These are phyloP conservation scores for Nysson spinosus DNA, from an alignment of 2,888 invertebrate species.

Conservation along the genomic window DNA sequence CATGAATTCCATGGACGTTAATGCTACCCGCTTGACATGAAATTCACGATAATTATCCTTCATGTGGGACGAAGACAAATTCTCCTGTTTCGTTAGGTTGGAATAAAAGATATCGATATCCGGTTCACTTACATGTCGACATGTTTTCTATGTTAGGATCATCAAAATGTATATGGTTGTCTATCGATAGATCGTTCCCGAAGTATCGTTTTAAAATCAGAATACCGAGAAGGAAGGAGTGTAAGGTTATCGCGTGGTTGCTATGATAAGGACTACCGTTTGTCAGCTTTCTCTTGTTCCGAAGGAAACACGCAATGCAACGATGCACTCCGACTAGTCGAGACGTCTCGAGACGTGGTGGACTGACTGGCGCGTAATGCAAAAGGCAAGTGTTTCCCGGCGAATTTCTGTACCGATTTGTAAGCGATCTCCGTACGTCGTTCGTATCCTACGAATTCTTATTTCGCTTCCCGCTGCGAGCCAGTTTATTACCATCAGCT, in stretches of 20 bases:
- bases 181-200: constrained; percentile 17
- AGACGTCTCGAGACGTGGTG: not conserved
- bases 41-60: constrained; percentile 62
- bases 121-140: constrained; percentile 58
- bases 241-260: constrained; percentile 37
- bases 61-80: constrained; percentile 60
- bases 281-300: constrained; percentile 38
- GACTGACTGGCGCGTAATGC: constrained; percentile 3
- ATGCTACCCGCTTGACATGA: no score
- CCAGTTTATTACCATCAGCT: constrained; percentile 22
- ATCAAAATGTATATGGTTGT: constrained; percentile 6
- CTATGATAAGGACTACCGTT: constrained; percentile 44
- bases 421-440: no score
- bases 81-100: constrained; percentile 46
- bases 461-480: not conserved
- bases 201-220: constrained; percentile 5
- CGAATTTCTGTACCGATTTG: not conserved
- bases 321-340: constrained; percentile 10
- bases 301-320: constrained; percentile 30
- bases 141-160: constrained; percentile 18
- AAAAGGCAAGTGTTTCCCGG: not conserved
- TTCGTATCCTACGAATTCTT: not conserved
- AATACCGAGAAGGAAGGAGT: constrained; percentile 7
- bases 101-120: constrained; percentile 50
- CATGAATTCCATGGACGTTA: no score